Evolutionary conservation across 2,888 invertebrate genomes (phyloP), one percentile per base, ranked within the genome.

Genomic region (Ormyrus nitidulus): DNA sequence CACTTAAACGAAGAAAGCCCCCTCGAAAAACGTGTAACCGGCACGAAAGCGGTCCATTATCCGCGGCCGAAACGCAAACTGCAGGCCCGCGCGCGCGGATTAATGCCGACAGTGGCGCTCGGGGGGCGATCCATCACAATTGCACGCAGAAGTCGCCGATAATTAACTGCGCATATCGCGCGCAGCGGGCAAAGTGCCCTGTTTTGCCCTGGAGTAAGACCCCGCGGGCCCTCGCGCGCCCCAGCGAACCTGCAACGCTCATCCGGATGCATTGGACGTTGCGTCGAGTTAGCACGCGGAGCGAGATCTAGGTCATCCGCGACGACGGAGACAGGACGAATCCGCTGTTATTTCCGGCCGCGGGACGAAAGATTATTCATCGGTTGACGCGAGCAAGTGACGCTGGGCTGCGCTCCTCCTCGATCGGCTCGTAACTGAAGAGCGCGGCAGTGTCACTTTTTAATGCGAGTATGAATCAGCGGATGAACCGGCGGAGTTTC

Each of bases 261-360:
- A 59, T 81, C 75, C 77, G 66, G 56, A 71, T 75, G 59, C 66
- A 81, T 75, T 74, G 70, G 66, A 77, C 69, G 70, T 79, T 75
- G 68, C 79, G 77, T 79, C 75, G 72, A 82, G 79, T 79, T 77
- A 66, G 78, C 53, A 44, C 56, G 77, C 53, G 72, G 74, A 81
- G 13, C 80, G 69, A 68, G 73, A 61, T 71, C 44, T 76, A 58
- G 78, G 64, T 71, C 71, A 49, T 19, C 53, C 59, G 66, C 62
- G 48, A 19, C 13, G 58, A 46, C 10, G 11, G 19, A n/a, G 76
- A 62, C 56, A 65, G 79, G 76, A 75, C 59, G 75, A 68, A 59
- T 59, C 59, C 44, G 48, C 49, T 53, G 48, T 10, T 34, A 34
- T 34, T 34, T 34, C 34, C 34, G 34, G 34, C 34, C 34, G 34